Percentiles rank a stretch among this genome's conserved stretches.
phyloP scores from a whole-genome alignment of 2,113 vertebrate genomes.

The Phyllopteryx taeniolatus region DNA sequence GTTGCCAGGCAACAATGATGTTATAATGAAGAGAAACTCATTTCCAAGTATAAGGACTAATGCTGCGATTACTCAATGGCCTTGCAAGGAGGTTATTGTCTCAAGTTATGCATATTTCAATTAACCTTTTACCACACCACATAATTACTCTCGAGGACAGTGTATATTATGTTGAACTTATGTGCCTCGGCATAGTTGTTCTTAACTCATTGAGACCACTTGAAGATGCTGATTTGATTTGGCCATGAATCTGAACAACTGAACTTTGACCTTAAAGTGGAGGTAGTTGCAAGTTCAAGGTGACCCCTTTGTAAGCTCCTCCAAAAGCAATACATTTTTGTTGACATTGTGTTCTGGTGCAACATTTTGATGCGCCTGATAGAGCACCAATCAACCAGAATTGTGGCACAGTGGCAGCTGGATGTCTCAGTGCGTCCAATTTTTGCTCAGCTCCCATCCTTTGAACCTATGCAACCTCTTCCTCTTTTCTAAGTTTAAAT shows the following conservation, averaged over 20 bases:
- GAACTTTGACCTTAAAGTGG: not conserved
- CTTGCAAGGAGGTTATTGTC: slow-evolving; percentile 51
- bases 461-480: not conserved
- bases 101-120: slow-evolving; percentile 52
- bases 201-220: not conserved
- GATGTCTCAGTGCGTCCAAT: not conserved
- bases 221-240: not conserved
- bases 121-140: slow-evolving; percentile 21
- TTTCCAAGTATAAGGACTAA: slow-evolving; percentile 50
- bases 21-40: slow-evolving; percentile 57
- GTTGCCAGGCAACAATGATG: slow-evolving; percentile 51
- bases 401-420: not conserved
- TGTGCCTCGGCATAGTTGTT: not conserved
- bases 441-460: not conserved
- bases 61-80: slow-evolving; percentile 38
- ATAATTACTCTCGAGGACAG: slow-evolving; percentile 22
- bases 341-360: not conserved
- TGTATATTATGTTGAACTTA: slow-evolving; percentile 9
- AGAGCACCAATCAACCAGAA: not conserved
- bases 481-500: not conserved
- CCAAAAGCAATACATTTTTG: not conserved
- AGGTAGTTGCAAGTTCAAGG: not conserved
- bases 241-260: not conserved
- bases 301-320: not conserved
- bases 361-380: not conserved